Percentiles rank a stretch among this genome's conserved stretches.
phyloP scores from a whole-genome alignment of 2,888 invertebrate genomes.

The Ariolimax columbianus region DNA sequence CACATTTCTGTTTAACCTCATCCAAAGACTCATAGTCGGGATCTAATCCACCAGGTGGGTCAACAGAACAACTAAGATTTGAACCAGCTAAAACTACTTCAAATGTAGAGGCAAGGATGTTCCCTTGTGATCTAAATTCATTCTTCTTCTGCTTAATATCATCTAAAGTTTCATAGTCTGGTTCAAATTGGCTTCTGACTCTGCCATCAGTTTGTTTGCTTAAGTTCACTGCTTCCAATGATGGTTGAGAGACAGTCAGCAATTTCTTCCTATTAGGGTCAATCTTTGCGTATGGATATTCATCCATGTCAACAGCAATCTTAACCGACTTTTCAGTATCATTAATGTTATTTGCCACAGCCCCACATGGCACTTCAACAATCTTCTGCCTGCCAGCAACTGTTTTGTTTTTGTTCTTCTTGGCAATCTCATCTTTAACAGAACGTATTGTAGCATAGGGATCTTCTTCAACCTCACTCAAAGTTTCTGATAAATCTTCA shows the following conservation, averaged over 20 bases:
- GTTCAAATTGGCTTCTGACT: constrained; percentile 53
- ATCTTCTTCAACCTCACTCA: constrained; percentile 39
- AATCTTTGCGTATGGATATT: constrained; percentile 44
- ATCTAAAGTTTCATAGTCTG: constrained; percentile 65
- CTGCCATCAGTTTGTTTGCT: background rate
- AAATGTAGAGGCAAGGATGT: background rate
- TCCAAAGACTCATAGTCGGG: constrained; percentile 47
- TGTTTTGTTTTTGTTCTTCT: background rate
- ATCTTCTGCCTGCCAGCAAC: background rate
- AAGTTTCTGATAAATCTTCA: constrained; percentile 35
- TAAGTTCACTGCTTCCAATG: constrained; percentile 7
- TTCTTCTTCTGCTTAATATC: constrained; percentile 58
- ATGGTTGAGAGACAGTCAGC: constrained; percentile 39
- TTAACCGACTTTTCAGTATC: background rate
- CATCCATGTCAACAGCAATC: constrained; percentile 12
- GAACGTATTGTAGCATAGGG: constrained; percentile 50
- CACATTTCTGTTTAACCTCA: constrained; percentile 40
- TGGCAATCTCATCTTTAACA: constrained; percentile 19
- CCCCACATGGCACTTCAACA: background rate
- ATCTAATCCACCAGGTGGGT: background rate
- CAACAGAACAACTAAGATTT: background rate
- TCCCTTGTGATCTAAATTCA: constrained; percentile 32
- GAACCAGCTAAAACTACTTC: constrained; percentile 5
- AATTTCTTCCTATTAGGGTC: constrained; percentile 29
- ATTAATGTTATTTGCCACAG: background rate